phyloP scores from a whole-genome alignment of 2,888 invertebrate genomes.

The Caenorhabditis sp. region DNA sequence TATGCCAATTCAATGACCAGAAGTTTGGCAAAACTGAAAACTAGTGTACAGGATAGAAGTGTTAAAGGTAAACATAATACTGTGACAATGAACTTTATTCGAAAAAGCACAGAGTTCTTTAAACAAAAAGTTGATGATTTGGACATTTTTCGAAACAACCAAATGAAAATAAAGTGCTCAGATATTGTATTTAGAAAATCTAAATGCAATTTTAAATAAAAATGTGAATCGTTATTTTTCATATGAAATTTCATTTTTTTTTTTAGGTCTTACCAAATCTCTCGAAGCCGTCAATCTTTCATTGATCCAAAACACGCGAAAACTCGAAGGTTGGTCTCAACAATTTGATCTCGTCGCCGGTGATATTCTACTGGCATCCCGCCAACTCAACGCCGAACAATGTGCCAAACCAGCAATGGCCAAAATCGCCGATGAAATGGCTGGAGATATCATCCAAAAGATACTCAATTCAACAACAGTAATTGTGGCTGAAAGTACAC shows the following conservation, averaged over 20 bases:
- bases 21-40: constrained; percentile 11
- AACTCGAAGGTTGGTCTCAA: constrained; percentile 54
- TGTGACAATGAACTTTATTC: too few relatives aligned
- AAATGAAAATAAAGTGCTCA: too few relatives aligned
- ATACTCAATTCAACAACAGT: background rate
- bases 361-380: constrained; percentile 33
- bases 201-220: too few relatives aligned
- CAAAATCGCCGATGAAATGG: constrained; percentile 31
- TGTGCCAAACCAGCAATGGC: constrained; percentile 41
- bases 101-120: too few relatives aligned
- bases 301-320: constrained; percentile 30
- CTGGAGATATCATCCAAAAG: constrained; percentile 9
- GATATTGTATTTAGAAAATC: too few relatives aligned
- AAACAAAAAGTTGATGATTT: too few relatives aligned
- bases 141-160: too few relatives aligned
- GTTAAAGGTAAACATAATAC: constrained; percentile 16
- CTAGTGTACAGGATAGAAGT: constrained; percentile 3
- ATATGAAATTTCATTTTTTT: background rate
- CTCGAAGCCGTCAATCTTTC: constrained; percentile 33
- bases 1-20: constrained; percentile 24
- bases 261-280: constrained; percentile 22
- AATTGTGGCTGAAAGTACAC: constrained; percentile 5
- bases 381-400: constrained; percentile 37
- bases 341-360: constrained; percentile 39
- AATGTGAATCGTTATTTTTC: too few relatives aligned